A percentile compares a stretch with the other conserved stretches of the same genome.
These are phyloP conservation scores for Neopelma chrysocephalum DNA, from an alignment of 2,797 vertebrate species.

Conservation along the genomic window DNA sequence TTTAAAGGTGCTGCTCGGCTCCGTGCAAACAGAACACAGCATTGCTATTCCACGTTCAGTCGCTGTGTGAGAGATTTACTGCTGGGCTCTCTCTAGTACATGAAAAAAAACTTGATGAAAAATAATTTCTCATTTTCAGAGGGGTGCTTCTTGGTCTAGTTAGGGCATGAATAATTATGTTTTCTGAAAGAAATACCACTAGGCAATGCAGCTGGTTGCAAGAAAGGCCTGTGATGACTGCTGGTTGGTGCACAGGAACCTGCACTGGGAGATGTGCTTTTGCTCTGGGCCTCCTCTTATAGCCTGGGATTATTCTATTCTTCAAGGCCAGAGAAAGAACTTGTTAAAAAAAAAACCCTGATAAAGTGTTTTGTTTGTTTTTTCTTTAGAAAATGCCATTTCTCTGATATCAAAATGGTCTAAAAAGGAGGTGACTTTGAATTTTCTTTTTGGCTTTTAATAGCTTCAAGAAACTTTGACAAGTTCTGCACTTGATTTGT, in stretches of 20 bases:
- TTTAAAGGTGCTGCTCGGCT: not conserved
- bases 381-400: not conserved
- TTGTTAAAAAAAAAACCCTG: not conserved
- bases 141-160: not conserved
- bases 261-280: not conserved
- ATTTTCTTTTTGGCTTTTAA: not conserved
- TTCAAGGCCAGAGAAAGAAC: not conserved
- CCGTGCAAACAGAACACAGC: not conserved
- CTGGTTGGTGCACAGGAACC: not conserved
- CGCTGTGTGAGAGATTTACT: not conserved
- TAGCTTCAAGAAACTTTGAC: not conserved
- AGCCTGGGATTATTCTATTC: not conserved
- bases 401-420: not conserved
- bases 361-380: not conserved
- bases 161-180: not conserved
- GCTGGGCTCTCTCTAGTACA: not conserved
- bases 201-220: not conserved
- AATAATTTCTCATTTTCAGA: not conserved
- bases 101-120: not conserved
- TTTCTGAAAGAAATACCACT: not conserved
- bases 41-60: rapidly evolving
- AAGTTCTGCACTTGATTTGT: not conserved
- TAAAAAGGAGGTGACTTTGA: not conserved
- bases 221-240: not conserved
- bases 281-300: not conserved